These are phyloP conservation scores for Spea bombifrons DNA, from an alignment of 2,113 vertebrate species.

Conservation along the genomic window DNA sequence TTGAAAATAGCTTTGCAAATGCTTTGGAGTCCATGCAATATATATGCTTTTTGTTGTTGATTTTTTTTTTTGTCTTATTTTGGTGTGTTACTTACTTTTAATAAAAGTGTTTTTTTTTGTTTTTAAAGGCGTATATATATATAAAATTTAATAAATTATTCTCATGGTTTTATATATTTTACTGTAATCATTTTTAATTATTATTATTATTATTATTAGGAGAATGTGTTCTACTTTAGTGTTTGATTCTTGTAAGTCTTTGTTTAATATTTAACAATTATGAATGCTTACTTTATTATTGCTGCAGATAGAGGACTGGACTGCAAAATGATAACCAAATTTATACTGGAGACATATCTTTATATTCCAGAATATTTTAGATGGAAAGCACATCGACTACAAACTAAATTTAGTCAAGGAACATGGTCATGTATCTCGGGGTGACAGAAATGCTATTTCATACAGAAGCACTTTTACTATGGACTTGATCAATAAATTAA, in stretches of 20 bases:
- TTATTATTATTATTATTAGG: no score
- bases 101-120: no score
- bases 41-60: no score
- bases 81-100: no score
- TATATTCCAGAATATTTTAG: conserved; percentile 52
- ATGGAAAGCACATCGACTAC: conserved; percentile 57
- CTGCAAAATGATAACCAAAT: conserved; percentile 24
- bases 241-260: neutral
- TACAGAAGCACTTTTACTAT: conserved; percentile 57
- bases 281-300: conserved; percentile 34
- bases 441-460: conserved; percentile 67
- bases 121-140: no score
- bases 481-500: conserved; percentile 70
- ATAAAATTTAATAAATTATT: no score
- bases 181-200: no score
- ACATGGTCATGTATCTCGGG: conserved; percentile 56
- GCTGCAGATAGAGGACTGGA: conserved; percentile 51
- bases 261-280: neutral
- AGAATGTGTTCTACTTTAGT: neutral
- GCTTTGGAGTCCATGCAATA: no score
- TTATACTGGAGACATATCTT: conserved; percentile 49
- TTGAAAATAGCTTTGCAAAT: no score
- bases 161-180: no score
- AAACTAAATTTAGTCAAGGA: conserved; percentile 61
- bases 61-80: no score